Conservation (phyloP, 1,140 invertebrate genomes). For the Coelopa frigida region DNA sequence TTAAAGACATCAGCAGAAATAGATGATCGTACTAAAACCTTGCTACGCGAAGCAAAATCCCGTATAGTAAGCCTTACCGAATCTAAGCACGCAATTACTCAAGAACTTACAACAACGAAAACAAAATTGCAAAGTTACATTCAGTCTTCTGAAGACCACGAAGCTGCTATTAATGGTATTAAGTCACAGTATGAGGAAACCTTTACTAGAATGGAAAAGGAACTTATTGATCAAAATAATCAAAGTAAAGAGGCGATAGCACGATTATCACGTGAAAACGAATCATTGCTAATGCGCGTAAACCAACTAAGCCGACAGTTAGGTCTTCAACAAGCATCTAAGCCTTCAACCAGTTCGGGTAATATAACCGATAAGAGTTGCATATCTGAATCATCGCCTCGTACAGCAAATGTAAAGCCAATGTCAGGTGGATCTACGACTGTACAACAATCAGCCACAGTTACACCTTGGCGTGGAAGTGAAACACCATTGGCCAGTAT, state of each 20-base stretch:
- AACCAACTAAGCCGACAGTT: constrained; percentile 72
- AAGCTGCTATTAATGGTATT: constrained; percentile 52
- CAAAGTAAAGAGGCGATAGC: constrained; percentile 57
- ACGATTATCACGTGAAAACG: constrained; percentile 61
- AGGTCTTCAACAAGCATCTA: constrained; percentile 60
- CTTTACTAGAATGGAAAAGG: constrained; percentile 65
- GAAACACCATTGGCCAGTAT: constrained; percentile 86
- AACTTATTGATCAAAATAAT: constrained; percentile 60
- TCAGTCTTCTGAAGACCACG: constrained; percentile 50
- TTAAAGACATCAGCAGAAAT: constrained; percentile 59
- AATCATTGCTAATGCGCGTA: constrained; percentile 63
- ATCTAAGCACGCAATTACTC: constrained; percentile 53
- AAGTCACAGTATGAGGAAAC: constrained; percentile 67
- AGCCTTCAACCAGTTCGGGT: constrained; percentile 56
- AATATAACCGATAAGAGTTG: constrained; percentile 59
- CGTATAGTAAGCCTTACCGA: constrained; percentile 64
- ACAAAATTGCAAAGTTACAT: constrained; percentile 20
- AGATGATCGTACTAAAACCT: constrained; percentile 64
- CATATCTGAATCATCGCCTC: constrained; percentile 68
- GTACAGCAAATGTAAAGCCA: constrained; percentile 86
- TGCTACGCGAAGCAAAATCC: constrained; percentile 63
- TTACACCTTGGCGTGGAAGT: constrained; percentile 54
- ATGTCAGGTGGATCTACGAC: constrained; percentile 67
- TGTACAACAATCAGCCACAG: constrained; percentile 49
- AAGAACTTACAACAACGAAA: constrained; percentile 46